Conservation (phyloP, 1,140 invertebrate species). For the Samia ricini region DNA sequence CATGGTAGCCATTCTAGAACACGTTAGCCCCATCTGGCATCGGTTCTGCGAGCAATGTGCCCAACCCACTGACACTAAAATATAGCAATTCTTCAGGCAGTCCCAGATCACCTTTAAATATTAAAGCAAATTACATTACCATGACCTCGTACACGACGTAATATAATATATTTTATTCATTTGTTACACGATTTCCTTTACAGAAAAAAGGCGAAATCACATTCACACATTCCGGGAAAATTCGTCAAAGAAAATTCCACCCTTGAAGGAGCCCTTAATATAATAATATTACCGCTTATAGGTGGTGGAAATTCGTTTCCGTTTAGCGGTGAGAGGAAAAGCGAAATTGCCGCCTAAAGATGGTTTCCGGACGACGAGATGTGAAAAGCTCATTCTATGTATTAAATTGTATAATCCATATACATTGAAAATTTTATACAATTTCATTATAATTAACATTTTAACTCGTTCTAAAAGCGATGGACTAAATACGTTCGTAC, state of each 20-base stretch:
- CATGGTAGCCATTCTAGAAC: no score
- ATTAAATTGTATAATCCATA: background rate
- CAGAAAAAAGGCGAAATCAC: background rate
- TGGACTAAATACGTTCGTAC: no score
- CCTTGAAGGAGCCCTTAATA: slow-evolving; percentile 22
- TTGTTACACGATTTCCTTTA: no score
- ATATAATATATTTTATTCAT: no score
- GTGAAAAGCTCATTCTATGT: background rate
- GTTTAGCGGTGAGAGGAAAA: slow-evolving; percentile 37
- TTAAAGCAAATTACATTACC: no score
- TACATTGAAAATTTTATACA: background rate
- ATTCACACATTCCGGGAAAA: slow-evolving; percentile 5
- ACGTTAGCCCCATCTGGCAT: no score
- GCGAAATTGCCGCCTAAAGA: slow-evolving; percentile 37
- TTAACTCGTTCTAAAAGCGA: no score
- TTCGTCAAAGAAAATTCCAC: slow-evolving; percentile 15
- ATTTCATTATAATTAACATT: background rate
- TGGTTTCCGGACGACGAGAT: slow-evolving; percentile 19
- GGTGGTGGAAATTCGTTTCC: slow-evolving; percentile 27
- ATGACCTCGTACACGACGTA: no score
- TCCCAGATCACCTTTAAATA: no score
- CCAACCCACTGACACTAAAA: no score
- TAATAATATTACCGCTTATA: slow-evolving; percentile 26
- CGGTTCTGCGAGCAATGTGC: no score
- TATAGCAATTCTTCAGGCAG: no score